These are phyloP conservation scores for Ceratina japonica DNA, from an alignment of 1,140 invertebrate genomes.

Conservation along the genomic window DNA sequence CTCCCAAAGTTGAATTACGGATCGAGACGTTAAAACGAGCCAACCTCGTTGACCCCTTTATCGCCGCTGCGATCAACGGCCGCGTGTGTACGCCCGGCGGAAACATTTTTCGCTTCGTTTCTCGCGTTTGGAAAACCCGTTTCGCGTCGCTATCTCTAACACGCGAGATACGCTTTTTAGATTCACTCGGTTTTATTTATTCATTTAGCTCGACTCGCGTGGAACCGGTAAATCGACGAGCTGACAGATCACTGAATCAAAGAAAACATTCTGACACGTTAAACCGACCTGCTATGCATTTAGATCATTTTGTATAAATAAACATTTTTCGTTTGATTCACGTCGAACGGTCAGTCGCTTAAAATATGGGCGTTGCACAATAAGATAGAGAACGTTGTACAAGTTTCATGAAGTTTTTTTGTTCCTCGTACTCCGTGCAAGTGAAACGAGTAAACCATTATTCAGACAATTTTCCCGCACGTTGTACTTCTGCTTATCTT, in stretches of 20 bases:
- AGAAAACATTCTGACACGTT: no score
- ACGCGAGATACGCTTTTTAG: no score
- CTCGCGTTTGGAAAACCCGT: conserved; percentile 5
- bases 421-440: no score
- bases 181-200: no score
- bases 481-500: background rate
- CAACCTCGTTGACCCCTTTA: conserved; percentile 45
- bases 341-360: no score
- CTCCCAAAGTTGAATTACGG: conserved; percentile 25
- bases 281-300: no score
- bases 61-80: conserved; percentile 27
- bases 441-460: background rate
- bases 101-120: conserved; percentile 33
- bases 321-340: no score
- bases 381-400: background rate
- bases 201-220: no score
- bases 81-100: conserved; percentile 37
- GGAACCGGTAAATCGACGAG: no score
- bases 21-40: conserved; percentile 53
- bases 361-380: no score
- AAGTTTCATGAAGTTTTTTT: background rate
- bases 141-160: background rate
- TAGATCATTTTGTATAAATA: no score
- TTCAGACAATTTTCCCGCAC: background rate
- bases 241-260: no score